Conservation (phyloP, 2,797 vertebrate species). For the Catostomus latipinnis region DNA sequence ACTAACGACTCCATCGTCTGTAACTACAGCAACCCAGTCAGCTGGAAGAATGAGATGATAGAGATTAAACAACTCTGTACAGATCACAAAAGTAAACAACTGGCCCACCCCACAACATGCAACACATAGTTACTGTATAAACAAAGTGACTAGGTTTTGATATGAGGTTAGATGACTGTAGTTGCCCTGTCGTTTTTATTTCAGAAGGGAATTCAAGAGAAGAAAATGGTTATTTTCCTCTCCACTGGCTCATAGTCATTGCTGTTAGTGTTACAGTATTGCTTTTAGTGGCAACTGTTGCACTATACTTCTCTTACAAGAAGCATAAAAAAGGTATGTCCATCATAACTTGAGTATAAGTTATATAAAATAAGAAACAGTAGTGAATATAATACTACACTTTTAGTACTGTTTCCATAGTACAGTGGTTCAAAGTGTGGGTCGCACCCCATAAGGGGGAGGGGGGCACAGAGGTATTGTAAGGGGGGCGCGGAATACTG, state of each 20-base stretch:
- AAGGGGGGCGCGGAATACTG: too few relatives aligned
- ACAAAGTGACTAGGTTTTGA: neutral
- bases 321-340: neutral
- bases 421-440: too few relatives aligned
- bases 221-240: neutral
- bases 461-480: too few relatives aligned
- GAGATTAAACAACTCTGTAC: slow-evolving; percentile 4
- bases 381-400: too few relatives aligned
- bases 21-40: slow-evolving; percentile 66
- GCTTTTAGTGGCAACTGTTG: neutral
- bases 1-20: slow-evolving; percentile 46
- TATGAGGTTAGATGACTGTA: neutral
- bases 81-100: neutral
- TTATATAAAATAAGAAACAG: neutral
- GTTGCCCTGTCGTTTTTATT: neutral
- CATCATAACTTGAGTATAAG: neutral
- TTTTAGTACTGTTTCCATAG: too few relatives aligned
- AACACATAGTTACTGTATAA: neutral
- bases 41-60: neutral
- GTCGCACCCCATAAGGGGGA: too few relatives aligned
- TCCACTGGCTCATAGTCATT: neutral
- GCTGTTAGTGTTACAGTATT: neutral
- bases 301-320: neutral
- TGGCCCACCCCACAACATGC: neutral
- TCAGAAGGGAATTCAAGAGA: neutral